Evolutionary conservation across 2,797 vertebrate genomes (phyloP).

Genomic region (Eupleurogrammus muticus): DNA sequence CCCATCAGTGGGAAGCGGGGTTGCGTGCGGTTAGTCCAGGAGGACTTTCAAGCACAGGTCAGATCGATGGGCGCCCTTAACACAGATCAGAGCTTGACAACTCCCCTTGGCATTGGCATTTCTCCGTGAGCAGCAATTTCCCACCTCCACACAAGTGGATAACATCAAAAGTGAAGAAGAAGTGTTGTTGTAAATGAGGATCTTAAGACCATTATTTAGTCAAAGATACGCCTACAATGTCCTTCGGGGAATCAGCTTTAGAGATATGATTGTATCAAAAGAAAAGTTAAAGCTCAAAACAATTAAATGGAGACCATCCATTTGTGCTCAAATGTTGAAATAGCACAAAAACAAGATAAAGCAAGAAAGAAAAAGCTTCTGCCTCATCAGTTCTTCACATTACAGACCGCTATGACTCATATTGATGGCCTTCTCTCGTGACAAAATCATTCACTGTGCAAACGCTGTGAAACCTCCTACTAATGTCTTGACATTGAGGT

Average conservation of each 20-base stretch:
- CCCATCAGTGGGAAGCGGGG: slow-evolving; percentile 66
- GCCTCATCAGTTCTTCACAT: slow-evolving; percentile 27
- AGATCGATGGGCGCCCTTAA: slow-evolving; percentile 73
- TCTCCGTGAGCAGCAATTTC: slow-evolving; percentile 75
- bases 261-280: neutral
- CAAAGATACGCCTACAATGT: neutral
- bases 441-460: slow-evolving; percentile 57
- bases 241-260: slow-evolving; percentile 14
- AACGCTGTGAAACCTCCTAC: slow-evolving; percentile 47
- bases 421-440: slow-evolving; percentile 44
- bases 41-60: slow-evolving; percentile 66
- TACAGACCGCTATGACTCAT: slow-evolving; percentile 44
- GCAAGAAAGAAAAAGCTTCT: neutral
- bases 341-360: neutral
- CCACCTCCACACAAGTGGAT: slow-evolving; percentile 74
- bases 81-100: slow-evolving; percentile 78
- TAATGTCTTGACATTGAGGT: slow-evolving; percentile 49
- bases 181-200: slow-evolving; percentile 58
- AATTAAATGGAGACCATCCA: too few relatives aligned
- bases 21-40: slow-evolving; percentile 65
- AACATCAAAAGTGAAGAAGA: slow-evolving; percentile 69
- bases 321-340: neutral
- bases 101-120: slow-evolving; percentile 77
- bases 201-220: slow-evolving; percentile 48
- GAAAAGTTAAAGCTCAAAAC: neutral